These are phyloP conservation scores for Oxystoma pomonae DNA, from an alignment of 2,888 invertebrate species.

Conservation along the genomic window DNA sequence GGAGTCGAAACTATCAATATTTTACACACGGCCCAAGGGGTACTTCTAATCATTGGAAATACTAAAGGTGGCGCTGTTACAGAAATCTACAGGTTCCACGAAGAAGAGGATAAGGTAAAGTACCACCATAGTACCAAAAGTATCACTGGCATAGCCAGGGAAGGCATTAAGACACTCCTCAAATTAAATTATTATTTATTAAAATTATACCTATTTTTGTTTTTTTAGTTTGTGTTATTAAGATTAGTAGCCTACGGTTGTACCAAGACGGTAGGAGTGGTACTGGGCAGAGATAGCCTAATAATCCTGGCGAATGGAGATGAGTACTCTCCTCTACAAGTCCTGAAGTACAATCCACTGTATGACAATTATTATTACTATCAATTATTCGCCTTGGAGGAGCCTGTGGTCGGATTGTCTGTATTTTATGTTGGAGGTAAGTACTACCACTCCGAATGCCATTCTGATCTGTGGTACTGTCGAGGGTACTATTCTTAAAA, in stretches of 20 bases:
- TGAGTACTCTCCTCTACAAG: conserved; percentile 30
- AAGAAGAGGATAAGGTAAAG: conserved; percentile 31
- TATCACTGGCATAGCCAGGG: too few species aligned
- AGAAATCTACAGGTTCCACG: conserved; percentile 37
- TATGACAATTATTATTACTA: conserved; percentile 41
- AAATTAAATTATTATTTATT: too few species aligned
- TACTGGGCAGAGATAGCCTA: conserved; percentile 37
- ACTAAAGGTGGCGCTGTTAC: conserved; percentile 28
- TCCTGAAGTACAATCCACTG: conserved; percentile 39
- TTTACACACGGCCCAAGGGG: conserved; percentile 40
- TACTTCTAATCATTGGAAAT: conserved; percentile 40
- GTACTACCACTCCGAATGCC: too few species aligned
- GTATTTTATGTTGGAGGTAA: conserved; percentile 41
- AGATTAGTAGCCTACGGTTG: conserved; percentile 36
- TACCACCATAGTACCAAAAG: not conserved
- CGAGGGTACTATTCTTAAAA: too few species aligned
- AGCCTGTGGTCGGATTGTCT: conserved; percentile 36
- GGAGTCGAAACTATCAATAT: conserved; percentile 36
- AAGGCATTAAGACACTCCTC: too few species aligned
- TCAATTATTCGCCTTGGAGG: conserved; percentile 38
- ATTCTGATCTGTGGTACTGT: too few species aligned
- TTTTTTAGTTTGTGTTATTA: conserved; percentile 39
- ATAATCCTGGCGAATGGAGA: conserved; percentile 37
- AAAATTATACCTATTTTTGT: conserved; percentile 1
- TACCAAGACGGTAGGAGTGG: conserved; percentile 37